Percentiles rank a stretch among this genome's conserved stretches.
phyloP scores from a whole-genome alignment of 2,113 vertebrate genomes.

The Athene noctua region DNA sequence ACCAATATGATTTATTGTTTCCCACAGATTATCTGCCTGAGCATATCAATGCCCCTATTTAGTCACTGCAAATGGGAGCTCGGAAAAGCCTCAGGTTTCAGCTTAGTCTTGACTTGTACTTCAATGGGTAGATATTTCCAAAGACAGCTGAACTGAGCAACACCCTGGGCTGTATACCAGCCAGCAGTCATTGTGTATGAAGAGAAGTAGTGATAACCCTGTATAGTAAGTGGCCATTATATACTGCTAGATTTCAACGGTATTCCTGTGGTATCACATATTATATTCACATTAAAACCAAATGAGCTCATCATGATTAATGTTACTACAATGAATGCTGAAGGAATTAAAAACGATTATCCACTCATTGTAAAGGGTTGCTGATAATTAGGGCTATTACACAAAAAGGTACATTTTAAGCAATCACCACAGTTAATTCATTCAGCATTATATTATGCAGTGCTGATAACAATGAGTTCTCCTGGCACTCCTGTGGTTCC shows the following conservation, averaged over 20 bases:
- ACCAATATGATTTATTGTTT: background rate
- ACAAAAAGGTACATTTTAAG: slow-evolving; percentile 70
- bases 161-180: background rate
- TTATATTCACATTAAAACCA: slow-evolving; percentile 63
- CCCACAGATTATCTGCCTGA: background rate
- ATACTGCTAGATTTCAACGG: slow-evolving; percentile 26
- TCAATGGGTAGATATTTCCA: background rate
- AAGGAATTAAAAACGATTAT: slow-evolving; percentile 73
- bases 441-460: slow-evolving; percentile 48
- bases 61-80: background rate
- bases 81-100: background rate
- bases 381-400: slow-evolving; percentile 73
- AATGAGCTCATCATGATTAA: slow-evolving; percentile 71
- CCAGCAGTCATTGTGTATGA: background rate
- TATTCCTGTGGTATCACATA: slow-evolving; percentile 53
- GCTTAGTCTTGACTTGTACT: background rate
- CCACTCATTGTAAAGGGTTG: slow-evolving; percentile 62
- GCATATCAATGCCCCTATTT: rapidly evolving
- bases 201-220: background rate
- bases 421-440: slow-evolving; percentile 61
- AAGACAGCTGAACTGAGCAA: background rate
- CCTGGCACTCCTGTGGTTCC: slow-evolving; percentile 38
- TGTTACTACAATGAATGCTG: slow-evolving; percentile 49
- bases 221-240: background rate
- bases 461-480: slow-evolving; percentile 50